Evolutionary conservation across 2,113 vertebrate genomes (phyloP).

Genomic region (Macquaria australasica): DNA sequence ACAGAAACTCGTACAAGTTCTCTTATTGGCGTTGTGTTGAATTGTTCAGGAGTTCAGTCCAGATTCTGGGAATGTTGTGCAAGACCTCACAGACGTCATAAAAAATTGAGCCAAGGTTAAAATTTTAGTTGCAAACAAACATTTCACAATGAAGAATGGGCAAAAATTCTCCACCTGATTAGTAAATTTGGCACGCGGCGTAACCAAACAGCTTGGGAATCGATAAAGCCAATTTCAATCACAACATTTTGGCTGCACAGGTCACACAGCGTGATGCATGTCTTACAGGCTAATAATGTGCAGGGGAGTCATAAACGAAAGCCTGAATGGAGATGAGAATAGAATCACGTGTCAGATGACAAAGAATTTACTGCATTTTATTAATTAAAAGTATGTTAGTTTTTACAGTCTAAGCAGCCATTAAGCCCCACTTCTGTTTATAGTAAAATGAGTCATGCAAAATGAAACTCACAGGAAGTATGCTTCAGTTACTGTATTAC

Average conservation of each 20-base stretch:
- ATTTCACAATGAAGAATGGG: conserved; percentile 48
- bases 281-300: conserved; percentile 14
- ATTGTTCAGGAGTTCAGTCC: conserved; percentile 13
- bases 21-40: background rate
- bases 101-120: conserved; percentile 40
- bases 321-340: background rate
- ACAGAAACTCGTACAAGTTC: conserved; percentile 1
- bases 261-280: conserved; percentile 18
- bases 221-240: conserved; percentile 48
- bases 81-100: conserved; percentile 39
- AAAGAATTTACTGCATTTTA: background rate
- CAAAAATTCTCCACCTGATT: conserved; percentile 23
- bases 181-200: conserved; percentile 24
- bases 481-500: conserved; percentile 11
- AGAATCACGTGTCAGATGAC: background rate
- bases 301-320: conserved; percentile 4
- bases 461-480: conserved; percentile 30
- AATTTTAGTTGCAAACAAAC: conserved; percentile 46
- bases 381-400: background rate
- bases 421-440: conserved; percentile 16
- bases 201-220: conserved; percentile 42
- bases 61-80: conserved; percentile 54
- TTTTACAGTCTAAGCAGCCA: conserved; percentile 17
- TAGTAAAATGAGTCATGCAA: conserved; percentile 8
- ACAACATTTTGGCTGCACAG: conserved; percentile 35